Conservation (phyloP, 2,113 vertebrate species). For the Protomyctophum bolini region DNA sequence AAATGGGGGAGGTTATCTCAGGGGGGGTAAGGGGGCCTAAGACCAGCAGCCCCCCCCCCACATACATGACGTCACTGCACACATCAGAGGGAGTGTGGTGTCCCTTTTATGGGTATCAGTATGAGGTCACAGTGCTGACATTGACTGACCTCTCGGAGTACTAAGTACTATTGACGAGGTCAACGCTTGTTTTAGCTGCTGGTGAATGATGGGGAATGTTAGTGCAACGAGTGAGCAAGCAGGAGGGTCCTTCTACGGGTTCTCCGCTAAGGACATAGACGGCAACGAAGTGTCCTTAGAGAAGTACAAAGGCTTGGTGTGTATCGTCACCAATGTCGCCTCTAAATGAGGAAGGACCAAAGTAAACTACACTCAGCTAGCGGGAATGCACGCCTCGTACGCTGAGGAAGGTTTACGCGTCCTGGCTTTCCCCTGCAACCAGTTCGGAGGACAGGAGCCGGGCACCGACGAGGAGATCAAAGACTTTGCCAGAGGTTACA, state of each 20-base stretch:
- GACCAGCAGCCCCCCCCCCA: no score
- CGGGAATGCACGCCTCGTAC: slow-evolving; percentile 85
- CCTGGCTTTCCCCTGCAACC: slow-evolving; percentile 95
- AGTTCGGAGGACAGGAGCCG: slow-evolving; percentile 91
- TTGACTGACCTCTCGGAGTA: no score
- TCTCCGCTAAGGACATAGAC: slow-evolving; percentile 89
- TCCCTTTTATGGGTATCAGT: no score
- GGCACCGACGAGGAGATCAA: slow-evolving; percentile 89
- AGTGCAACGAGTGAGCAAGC: slow-evolving; percentile 72
- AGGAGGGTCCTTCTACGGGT: slow-evolving; percentile 88
- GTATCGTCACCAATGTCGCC: slow-evolving; percentile 93
- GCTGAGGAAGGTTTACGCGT: slow-evolving; percentile 95
- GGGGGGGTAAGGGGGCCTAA: no score
- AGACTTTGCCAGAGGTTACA: slow-evolving; percentile 85
- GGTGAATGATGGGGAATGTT: no score
- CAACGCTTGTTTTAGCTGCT: no score
- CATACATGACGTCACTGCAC: no score
- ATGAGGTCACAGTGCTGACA: no score
- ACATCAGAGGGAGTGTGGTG: no score
- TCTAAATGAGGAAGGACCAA: slow-evolving; percentile 95
- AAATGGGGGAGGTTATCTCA: no score
- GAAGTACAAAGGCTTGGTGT: slow-evolving; percentile 88
- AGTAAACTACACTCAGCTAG: slow-evolving; percentile 98
- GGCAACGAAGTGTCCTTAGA: slow-evolving; percentile 86
- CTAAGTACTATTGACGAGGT: no score